A percentile compares a stretch with the other conserved stretches of the same genome.
Conservation (phyloP, 2,113 vertebrate species). For the Sander vitreus region DNA sequence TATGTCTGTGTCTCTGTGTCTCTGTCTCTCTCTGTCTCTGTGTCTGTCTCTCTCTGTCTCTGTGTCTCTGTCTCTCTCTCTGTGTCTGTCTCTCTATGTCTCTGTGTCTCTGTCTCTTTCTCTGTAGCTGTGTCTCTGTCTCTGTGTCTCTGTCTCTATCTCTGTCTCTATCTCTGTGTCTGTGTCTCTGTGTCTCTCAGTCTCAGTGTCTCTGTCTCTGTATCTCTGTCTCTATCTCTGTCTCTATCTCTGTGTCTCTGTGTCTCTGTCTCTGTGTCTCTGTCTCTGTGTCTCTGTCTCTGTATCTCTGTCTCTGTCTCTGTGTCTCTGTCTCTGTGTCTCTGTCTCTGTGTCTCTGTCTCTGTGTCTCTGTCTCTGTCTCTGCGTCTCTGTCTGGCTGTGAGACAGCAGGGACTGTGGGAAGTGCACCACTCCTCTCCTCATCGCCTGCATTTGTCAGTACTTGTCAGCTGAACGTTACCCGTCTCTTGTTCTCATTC, state of each 20-base stretch:
- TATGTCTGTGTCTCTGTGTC: too few relatives aligned
- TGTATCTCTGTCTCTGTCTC: conserved; percentile 30
- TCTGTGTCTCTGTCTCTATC: too few relatives aligned
- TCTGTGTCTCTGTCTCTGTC: conserved; percentile 29
- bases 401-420: conserved; percentile 5
- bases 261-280: background rate
- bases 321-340: conserved; percentile 25
- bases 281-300: conserved; percentile 2
- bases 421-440: conserved; percentile 21
- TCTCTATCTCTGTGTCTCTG: too few relatives aligned
- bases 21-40: too few relatives aligned
- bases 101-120: too few relatives aligned
- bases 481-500: background rate
- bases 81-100: rapidly evolving
- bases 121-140: too few relatives aligned
- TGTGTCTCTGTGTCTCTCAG: too few relatives aligned
- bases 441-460: conserved; percentile 27
- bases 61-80: too few relatives aligned
- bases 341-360: conserved; percentile 4
- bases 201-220: too few relatives aligned
- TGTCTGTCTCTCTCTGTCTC: too few relatives aligned
- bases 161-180: too few relatives aligned
- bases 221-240: too few relatives aligned
- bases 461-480: background rate
- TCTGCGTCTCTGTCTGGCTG: conserved; percentile 37